These are phyloP conservation scores for Trochalopteron elliotii DNA, from an alignment of 2,113 vertebrate genomes.

Conservation along the genomic window DNA sequence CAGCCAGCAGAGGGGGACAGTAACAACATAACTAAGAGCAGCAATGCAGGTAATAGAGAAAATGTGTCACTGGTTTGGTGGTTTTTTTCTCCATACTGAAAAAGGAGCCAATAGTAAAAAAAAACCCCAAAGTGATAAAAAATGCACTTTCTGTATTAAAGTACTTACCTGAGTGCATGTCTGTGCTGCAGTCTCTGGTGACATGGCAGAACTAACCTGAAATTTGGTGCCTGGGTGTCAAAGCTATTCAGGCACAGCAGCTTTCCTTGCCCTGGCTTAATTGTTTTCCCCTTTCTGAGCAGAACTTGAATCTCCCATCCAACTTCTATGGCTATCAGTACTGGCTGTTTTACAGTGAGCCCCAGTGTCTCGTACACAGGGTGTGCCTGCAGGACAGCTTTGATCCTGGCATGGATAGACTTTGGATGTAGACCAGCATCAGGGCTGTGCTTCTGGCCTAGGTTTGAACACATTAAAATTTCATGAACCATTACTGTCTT, in stretches of 20 bases:
- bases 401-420: not conserved
- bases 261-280: not conserved
- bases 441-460: not conserved
- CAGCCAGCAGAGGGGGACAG: slow-evolving; percentile 77
- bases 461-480: not conserved
- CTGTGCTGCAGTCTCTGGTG: not conserved
- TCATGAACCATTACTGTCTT: not conserved
- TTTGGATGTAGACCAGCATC: not conserved
- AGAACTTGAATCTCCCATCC: not conserved
- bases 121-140: not conserved
- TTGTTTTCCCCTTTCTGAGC: not conserved
- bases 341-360: not conserved
- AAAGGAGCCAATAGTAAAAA: not conserved
- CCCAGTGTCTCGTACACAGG: not conserved
- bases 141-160: not conserved
- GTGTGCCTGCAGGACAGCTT: not conserved
- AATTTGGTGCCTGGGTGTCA: not conserved
- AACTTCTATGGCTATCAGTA: not conserved
- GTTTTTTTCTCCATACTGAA: not conserved
- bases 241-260: not conserved
- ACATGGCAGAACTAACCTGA: not conserved
- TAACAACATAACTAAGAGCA: slow-evolving; percentile 71
- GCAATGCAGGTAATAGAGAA: slow-evolving; percentile 71
- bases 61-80: not conserved
- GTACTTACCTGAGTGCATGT: not conserved